Percentiles rank a stretch among this genome's conserved stretches.
Conservation (phyloP, 2,113 vertebrate species). For the Todiramphus saurophagus region DNA sequence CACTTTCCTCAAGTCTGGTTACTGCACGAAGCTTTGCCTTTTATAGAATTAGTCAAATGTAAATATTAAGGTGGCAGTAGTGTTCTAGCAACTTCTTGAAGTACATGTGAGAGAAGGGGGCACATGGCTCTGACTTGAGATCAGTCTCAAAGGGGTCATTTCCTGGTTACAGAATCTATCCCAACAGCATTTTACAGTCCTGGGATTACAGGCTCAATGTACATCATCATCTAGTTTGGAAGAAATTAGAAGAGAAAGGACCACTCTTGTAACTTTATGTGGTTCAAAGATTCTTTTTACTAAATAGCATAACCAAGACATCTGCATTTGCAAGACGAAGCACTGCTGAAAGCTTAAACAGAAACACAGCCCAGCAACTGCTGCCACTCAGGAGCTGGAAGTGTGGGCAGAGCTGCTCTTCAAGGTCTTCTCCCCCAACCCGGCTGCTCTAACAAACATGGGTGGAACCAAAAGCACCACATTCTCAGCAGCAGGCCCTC, state of each 20-base stretch:
- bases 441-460: too few relatives aligned
- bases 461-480: background rate
- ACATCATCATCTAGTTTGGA: background rate
- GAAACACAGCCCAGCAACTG: background rate
- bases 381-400: background rate
- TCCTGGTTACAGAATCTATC: background rate
- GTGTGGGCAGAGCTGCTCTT: background rate
- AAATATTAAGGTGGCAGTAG: background rate
- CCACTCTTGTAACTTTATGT: background rate
- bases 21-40: background rate
- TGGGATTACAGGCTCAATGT: background rate
- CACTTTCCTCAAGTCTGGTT: background rate
- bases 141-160: background rate
- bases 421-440: too few relatives aligned
- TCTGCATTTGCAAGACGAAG: background rate
- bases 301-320: background rate
- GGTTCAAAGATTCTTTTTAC: background rate
- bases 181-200: background rate
- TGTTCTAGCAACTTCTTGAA: background rate
- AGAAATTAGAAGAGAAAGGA: background rate
- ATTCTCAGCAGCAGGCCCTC: background rate
- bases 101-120: background rate
- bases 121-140: background rate
- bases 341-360: background rate
- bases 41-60: background rate